Base-by-base conservation (phyloP, 2,797 vertebrate species). In the Phylloscopus collybita region DNA sequence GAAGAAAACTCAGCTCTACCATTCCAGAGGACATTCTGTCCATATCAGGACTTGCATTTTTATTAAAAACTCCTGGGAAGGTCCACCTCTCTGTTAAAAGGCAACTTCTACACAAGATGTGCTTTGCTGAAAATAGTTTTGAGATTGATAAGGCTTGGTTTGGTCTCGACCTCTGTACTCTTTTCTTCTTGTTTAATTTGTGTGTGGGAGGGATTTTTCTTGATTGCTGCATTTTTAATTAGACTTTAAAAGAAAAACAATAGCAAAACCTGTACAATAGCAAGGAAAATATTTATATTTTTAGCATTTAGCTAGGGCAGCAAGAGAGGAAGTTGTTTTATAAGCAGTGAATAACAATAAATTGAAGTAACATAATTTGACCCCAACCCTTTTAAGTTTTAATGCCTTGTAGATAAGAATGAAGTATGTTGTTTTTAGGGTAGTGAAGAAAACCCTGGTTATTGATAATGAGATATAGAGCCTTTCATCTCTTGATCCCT, bases 401-500 rank as follows among this genome's bases (percentile, higher is more conserved):
- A 92, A 93, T 11, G 27, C 67, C 80, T 60, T 83, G 59, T 93
- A 96, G 94, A 95, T 96, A 96, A 96, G 93, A 92, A 95, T 95
- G 91, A 96, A 90, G 76, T 93, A 92, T 94, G 91, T 90, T 16
- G 30, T 61, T 83, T 79, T 90, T 80, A 57, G 84, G 53, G 45
- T 75, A 80, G 74, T 84, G 61, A 66, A 91, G 87, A 89, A 74
- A 89, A 71, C 67, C 49, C 66, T 94, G 64, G 61, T 90, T 85
- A 96, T 95, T 97, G 96, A 95, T 93, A 92, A 84, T 92, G 94
- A 94, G 94, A 82, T 87, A 86, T 30, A 81, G 70, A 87, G 88
- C 57, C 90, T 96, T 95, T 96, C 90, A 97, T 95, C 88, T 96
- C 88, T 62, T 95, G 95, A 94, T 96, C 94, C 94, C 90, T 95